Percentiles rank a stretch among this genome's conserved stretches.
These are phyloP conservation scores for Scrobipalpa costella DNA, from an alignment of 2,888 invertebrate species.

Conservation along the genomic window DNA sequence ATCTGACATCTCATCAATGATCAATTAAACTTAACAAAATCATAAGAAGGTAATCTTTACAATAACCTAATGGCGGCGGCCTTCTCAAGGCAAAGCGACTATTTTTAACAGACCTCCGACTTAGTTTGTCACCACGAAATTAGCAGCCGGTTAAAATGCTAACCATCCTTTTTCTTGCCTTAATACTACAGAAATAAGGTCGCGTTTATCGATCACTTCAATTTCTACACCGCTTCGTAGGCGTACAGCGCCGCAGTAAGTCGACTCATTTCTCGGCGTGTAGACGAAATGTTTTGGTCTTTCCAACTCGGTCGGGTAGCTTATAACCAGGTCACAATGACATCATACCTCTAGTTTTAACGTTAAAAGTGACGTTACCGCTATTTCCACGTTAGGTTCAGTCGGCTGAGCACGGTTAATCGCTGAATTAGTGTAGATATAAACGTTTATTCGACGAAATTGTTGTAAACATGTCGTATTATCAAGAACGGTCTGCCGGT, in stretches of 20 bases:
- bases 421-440: background rate
- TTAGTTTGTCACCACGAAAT: background rate
- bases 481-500: constrained; percentile 60
- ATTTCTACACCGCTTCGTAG: background rate
- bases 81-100: background rate
- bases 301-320: constrained; percentile 44
- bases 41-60: constrained; percentile 4
- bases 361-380: constrained; percentile 74
- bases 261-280: background rate
- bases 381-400: constrained; percentile 56
- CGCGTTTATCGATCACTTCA: background rate
- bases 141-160: background rate
- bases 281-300: constrained; percentile 44
- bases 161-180: background rate
- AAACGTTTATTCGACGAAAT: background rate
- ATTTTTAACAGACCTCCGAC: background rate
- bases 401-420: constrained; percentile 42
- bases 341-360: constrained; percentile 68
- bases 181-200: background rate
- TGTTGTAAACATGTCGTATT: constrained; percentile 54
- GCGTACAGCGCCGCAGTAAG: constrained; percentile 8
- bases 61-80: constrained; percentile 14
- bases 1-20: background rate
- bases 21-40: background rate
- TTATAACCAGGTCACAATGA: constrained; percentile 67